Evolutionary conservation across 2,888 invertebrate genomes (phyloP).

Genomic region (Microchrysa polita): DNA sequence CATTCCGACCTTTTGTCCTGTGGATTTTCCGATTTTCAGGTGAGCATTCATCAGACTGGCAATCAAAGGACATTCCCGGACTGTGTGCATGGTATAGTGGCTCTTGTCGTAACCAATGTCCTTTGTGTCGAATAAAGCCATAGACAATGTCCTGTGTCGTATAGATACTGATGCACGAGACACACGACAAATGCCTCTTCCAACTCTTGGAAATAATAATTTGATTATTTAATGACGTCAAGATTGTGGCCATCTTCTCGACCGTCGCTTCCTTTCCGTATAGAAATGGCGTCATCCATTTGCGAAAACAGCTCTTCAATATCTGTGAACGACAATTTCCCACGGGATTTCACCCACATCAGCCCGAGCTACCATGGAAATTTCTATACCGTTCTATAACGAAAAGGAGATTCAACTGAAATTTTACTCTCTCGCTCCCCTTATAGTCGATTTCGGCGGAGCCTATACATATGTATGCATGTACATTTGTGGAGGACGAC

Average conservation of each 20-base stretch:
- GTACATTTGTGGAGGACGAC: no score
- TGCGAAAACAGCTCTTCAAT: constrained; percentile 10
- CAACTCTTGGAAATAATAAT: constrained; percentile 10
- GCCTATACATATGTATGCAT: no score
- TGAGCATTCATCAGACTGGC: constrained; percentile 22
- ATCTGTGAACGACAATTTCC: background rate
- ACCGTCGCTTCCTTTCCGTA: background rate
- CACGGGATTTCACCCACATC: constrained; percentile 22
- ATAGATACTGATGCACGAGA: background rate
- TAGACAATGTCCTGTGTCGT: background rate
- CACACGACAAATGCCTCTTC: background rate
- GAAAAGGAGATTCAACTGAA: constrained; percentile 9
- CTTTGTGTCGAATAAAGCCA: constrained; percentile 2
- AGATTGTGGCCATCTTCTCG: background rate
- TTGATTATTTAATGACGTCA: constrained; percentile 25
- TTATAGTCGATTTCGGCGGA: no score
- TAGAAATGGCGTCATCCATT: constrained; percentile 16
- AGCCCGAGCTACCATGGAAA: background rate
- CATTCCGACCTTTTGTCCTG: constrained; percentile 22
- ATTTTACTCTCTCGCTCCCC: background rate
- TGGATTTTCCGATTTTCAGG: constrained; percentile 26
- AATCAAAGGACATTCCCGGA: constrained; percentile 28
- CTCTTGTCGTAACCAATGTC: background rate
- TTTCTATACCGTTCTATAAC: no score
- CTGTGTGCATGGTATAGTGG: background rate